A percentile compares a stretch with the other conserved stretches of the same genome.
phyloP scores from a whole-genome alignment of 53 echinoderm and acorn worm species.

The Echinometra lucunter region DNA sequence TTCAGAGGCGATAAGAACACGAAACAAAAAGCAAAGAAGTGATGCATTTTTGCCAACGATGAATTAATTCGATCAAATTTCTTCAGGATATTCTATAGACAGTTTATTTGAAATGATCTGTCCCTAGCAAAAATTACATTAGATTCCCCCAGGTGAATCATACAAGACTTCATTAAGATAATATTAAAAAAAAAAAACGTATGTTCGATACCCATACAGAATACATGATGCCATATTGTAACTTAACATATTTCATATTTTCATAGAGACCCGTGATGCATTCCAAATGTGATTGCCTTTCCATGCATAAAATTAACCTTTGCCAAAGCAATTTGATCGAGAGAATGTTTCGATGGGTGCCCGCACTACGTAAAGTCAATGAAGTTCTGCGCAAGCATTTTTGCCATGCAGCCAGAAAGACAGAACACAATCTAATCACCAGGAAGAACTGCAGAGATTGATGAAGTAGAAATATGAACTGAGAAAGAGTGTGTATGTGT shows the following conservation, averaged over 20 bases:
- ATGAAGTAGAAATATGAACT: background rate
- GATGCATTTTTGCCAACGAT: too few relatives aligned
- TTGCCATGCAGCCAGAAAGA: slow-evolving; percentile 24
- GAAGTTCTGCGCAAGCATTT: background rate
- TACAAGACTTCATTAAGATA: too few relatives aligned
- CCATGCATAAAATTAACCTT: slow-evolving; percentile 55
- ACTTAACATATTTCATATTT: slow-evolving; percentile 19
- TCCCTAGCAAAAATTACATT: too few relatives aligned
- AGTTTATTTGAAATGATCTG: too few relatives aligned
- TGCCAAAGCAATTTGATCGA: slow-evolving; percentile 40
- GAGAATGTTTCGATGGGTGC: background rate
- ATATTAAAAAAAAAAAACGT: background rate
- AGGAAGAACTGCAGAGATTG: background rate
- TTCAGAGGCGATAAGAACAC: too few relatives aligned
- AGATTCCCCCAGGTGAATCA: too few relatives aligned
- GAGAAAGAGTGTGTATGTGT: background rate
- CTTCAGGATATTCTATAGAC: too few relatives aligned
- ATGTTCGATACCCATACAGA: background rate
- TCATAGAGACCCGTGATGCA: background rate
- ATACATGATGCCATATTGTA: background rate
- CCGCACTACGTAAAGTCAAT: background rate
- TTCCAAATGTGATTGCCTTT: background rate
- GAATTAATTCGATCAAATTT: too few relatives aligned
- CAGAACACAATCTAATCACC: slow-evolving; percentile 39
- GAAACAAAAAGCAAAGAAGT: too few relatives aligned